Evolutionary conservation across 2,113 vertebrate genomes (phyloP), one percentile per base, ranked within the genome.

Genomic region (Sander vitreus): DNA sequence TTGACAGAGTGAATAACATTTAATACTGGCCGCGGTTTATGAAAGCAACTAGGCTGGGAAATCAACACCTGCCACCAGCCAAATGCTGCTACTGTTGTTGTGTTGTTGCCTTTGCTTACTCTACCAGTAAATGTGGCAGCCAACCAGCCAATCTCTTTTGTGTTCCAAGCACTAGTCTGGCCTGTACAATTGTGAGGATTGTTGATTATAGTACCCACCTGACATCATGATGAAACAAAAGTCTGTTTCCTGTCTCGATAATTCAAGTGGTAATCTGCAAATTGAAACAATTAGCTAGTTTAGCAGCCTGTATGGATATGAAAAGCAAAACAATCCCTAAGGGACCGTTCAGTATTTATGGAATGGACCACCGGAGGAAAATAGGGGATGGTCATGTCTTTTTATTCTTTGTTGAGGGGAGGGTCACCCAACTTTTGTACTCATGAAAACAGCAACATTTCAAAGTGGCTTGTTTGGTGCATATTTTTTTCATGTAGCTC

Each of bases 1-100:
- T 66, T 73, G 76, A 80, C 83, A 79, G 47, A 69, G 73, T 85
- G 63, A 86, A 86, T 81, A 83, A 65, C 60, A 43, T 86, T 60
- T 65, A 76, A 81, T 68, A 79, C 74, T 60, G 87, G 73, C 70
- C 25, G 1, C 4, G 39, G 79, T 58, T 88, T 85, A 82, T 80
- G 74, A 75, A 79, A 86, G 67, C 87, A 81, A 65, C 81, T 5
- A 76, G 71, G 77, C 81, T 70, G 83, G 79, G 76, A 90, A 89
- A 89, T 86, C 53, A 85, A 86, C 89, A 89, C 87, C 89, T 88
- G 91, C 89, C 85, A 86, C 76, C 87, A 81, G 89, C 87, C 87
- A 84, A 90, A 89, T 78, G 77, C 83, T 84, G 69, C 80, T 23
- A 57, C 79, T 83, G 86, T 67, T 83, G 80, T 55, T 64, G 76